A percentile compares a stretch with the other conserved stretches of the same genome.
Conservation (phyloP, 2,113 vertebrate species). For the Ictalurus furcatus region DNA sequence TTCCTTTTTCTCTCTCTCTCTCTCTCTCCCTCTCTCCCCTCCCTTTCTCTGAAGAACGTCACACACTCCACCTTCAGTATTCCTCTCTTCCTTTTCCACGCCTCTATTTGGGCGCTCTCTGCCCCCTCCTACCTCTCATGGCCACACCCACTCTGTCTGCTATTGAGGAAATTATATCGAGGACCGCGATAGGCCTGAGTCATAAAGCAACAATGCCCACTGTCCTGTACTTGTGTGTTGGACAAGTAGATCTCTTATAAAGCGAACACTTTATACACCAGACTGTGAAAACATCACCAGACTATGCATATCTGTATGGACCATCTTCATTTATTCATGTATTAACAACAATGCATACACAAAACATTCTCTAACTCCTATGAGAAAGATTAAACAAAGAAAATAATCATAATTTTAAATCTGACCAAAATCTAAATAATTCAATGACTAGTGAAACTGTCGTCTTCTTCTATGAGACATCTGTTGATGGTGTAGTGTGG, state of each 20-base stretch:
- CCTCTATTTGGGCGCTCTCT: neutral
- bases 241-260: neutral
- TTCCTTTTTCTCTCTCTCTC: slow-evolving; percentile 72
- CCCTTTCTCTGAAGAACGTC: slow-evolving; percentile 66
- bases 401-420: neutral
- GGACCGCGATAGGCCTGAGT: neutral
- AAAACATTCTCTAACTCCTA: neutral
- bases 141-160: slow-evolving; percentile 12
- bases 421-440: neutral
- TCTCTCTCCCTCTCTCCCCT: slow-evolving; percentile 58
- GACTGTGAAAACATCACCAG: neutral
- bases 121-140: slow-evolving; percentile 27
- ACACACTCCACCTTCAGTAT: slow-evolving; percentile 64
- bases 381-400: neutral
- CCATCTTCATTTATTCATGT: neutral
- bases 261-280: neutral
- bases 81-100: slow-evolving; percentile 47
- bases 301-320: neutral
- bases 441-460: neutral
- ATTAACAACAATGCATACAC: slow-evolving; percentile 9
- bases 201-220: neutral
- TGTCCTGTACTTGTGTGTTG: neutral
- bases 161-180: neutral
- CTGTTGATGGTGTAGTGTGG: neutral
- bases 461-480: neutral